Evolutionary conservation across 2,888 invertebrate species (phyloP).

Genomic region (Ormyrus labotus): DNA sequence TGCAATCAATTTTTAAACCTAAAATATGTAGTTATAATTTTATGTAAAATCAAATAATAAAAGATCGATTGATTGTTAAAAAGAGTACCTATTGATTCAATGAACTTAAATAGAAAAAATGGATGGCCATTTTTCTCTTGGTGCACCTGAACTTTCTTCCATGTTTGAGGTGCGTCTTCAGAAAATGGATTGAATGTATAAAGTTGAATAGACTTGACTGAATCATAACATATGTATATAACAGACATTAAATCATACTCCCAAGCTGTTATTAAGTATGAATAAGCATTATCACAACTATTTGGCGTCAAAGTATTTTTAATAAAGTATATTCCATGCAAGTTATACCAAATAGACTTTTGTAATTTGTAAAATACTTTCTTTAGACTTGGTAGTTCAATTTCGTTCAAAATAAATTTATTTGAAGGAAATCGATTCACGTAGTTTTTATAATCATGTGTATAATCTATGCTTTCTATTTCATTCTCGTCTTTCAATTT

Average conservation of each 20-base stretch:
- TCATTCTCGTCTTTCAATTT: too few relatives aligned
- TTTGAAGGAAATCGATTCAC: not conserved
- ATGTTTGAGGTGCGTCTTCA: not conserved
- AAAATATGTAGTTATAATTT: not conserved
- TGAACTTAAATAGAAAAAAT: not conserved
- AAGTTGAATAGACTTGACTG: not conserved
- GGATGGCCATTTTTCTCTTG: not conserved
- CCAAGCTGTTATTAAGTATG: not conserved
- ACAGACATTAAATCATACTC: not conserved
- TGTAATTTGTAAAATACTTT: not conserved
- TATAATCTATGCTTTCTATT: not conserved
- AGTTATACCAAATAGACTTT: not conserved
- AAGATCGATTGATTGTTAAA: not conserved
- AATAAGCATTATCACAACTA: not conserved
- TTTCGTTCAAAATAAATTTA: not conserved
- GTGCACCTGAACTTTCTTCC: not conserved
- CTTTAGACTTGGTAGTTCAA: not conserved
- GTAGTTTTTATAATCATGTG: not conserved
- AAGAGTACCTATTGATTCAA: not conserved
- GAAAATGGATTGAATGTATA: slow-evolving; percentile 7
- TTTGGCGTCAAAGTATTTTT: not conserved
- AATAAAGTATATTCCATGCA: not conserved
- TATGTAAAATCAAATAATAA: not conserved
- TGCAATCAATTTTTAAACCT: not conserved
- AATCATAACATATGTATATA: not conserved